Percentiles rank a stretch among this genome's conserved stretches.
These are phyloP conservation scores for Pelagia noctiluca DNA, from an alignment of 30 jellyfish, hydroid and myxozoan genomes.

Conservation along the genomic window DNA sequence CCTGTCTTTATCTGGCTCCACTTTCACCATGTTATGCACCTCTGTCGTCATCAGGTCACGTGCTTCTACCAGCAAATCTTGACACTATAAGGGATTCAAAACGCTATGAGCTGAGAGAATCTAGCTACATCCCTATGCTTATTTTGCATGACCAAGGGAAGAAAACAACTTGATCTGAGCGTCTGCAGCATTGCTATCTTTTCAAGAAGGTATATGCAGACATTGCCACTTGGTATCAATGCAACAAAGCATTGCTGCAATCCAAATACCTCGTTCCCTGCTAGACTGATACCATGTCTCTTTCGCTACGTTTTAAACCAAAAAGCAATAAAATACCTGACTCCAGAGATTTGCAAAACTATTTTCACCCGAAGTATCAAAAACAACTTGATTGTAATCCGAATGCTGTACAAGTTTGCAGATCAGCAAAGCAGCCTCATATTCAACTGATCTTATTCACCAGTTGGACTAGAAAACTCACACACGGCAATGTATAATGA, in stretches of 20 bases:
- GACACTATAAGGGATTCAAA: slow-evolving; percentile 66
- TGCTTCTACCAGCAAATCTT: slow-evolving; percentile 85
- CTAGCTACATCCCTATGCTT: too few relatives aligned
- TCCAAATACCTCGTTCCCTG: too few relatives aligned
- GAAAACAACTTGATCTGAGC: too few relatives aligned
- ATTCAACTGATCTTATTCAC: slow-evolving; percentile 60
- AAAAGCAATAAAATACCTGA: background rate
- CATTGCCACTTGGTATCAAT: too few relatives aligned
- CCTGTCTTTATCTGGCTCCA: slow-evolving; percentile 76
- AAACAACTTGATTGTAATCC: background rate
- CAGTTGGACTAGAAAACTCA: too few relatives aligned
- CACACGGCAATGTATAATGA: too few relatives aligned
- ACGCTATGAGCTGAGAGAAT: too few relatives aligned
- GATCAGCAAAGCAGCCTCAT: slow-evolving; percentile 2
- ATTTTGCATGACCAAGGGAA: too few relatives aligned
- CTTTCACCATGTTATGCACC: slow-evolving; percentile 82
- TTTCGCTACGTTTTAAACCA: background rate
- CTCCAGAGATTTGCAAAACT: background rate
- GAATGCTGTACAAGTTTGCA: background rate
- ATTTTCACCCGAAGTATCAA: background rate
- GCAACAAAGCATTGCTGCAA: too few relatives aligned
- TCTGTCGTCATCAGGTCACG: slow-evolving; percentile 90
- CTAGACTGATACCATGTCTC: too few relatives aligned
- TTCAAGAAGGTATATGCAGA: too few relatives aligned
- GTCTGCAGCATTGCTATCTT: background rate